Evolutionary conservation across 92 coral and sea anemone species (phyloP).

Genomic region (Phenganax stokvisi): DNA sequence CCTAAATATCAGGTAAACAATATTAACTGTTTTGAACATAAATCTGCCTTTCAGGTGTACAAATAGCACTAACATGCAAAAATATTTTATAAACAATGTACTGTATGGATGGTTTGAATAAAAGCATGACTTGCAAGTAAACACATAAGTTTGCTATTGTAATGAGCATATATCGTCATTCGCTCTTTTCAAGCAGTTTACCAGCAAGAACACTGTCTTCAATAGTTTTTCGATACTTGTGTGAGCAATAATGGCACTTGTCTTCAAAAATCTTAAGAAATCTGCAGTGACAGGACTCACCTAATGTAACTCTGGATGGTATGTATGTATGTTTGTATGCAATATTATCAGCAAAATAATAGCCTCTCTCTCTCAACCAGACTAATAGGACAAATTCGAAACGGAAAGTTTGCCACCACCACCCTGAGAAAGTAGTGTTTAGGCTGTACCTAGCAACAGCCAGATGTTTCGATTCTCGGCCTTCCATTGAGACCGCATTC

Average conservation of each 20-base stretch:
- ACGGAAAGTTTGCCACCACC: slow-evolving; percentile 22
- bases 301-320: slow-evolving; percentile 56
- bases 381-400: slow-evolving; percentile 37
- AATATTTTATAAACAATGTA: neutral
- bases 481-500: slow-evolving; percentile 63
- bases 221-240: slow-evolving; percentile 49
- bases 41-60: neutral
- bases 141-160: neutral
- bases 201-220: slow-evolving; percentile 55
- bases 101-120: neutral
- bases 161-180: neutral
- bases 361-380: slow-evolving; percentile 44
- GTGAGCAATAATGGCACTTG: slow-evolving; percentile 58
- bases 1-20: neutral
- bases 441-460: slow-evolving; percentile 50
- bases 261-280: slow-evolving; percentile 46
- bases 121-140: neutral
- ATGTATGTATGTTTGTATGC: slow-evolving; percentile 48
- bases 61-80: neutral
- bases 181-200: slow-evolving; percentile 40
- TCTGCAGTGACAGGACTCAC: slow-evolving; percentile 66
- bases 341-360: slow-evolving; percentile 23
- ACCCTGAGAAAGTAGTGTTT: slow-evolving; percentile 48
- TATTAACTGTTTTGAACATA: neutral
- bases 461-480: slow-evolving; percentile 57